Base-by-base conservation (phyloP, 2,888 invertebrate species). In the Caenorhabditis sp. region DNA sequence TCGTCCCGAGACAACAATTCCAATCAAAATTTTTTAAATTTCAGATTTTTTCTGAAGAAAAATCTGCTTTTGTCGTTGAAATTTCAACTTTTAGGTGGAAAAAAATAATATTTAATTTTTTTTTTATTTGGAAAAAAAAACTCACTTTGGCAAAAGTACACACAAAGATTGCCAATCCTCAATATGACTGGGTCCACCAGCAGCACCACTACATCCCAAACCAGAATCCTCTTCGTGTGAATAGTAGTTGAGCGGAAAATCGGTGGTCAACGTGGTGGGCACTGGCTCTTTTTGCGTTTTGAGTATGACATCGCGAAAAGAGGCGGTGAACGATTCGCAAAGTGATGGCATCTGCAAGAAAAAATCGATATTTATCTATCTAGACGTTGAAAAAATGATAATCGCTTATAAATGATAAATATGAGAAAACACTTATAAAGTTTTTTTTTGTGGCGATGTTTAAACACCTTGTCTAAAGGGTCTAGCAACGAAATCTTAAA, bases 141-240 rank as follows among this genome's bases (percentile, higher is more conserved):
- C 82, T 74, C 62, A 94, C 78, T 91, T 90, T 3, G 96, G 96
- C 76, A 96, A 89, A 59, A 96, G 90, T 80, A 95, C 93, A 83
- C 93, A 94, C 62, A 96, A 90, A 0, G 95, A 95, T 84, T 94
- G 94, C 95, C 95, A 96, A 88, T 96, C 96, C 87, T 92, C 92
- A 10, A 96, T 92, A 87, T 95, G 95, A 19, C 77, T 69, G 12
- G 88, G 88, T 8, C 88, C 88, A n/a, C n/a, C n/a, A n/a, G n/a
- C n/a, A n/a, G n/a, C n/a, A n/a, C n/a, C n/a, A 51, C 80, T 78
- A 58, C 85, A 84, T 12, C 86, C 86, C 24, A 87, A 77, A 14
- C 87, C 87, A 12, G 86, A 86, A 63, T 87, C 87, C 14, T 73
- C 73, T 66, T 67, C 62, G 59, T 66, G 58, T 19, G 61, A 61